A percentile compares a stretch with the other conserved stretches of the same genome.
phyloP scores from a whole-genome alignment of 2,113 vertebrate species.

The Mustelus asterias region DNA sequence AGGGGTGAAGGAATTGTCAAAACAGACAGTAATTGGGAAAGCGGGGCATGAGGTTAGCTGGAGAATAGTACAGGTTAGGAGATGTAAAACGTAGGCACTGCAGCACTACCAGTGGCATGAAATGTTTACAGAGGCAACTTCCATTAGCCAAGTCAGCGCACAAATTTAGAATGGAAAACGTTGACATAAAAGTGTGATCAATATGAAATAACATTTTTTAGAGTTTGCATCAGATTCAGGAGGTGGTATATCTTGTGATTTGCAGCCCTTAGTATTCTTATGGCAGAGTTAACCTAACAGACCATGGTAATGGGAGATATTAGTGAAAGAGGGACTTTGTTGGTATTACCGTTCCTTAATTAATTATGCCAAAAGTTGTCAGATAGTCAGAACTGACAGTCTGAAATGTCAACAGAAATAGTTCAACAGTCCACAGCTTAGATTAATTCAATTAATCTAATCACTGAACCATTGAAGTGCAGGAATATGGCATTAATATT shows the following conservation, averaged over 20 bases:
- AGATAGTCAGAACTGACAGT: not conserved
- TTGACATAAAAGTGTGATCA: not conserved
- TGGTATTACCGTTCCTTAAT: not conserved
- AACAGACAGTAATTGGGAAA: too few species aligned
- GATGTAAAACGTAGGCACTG: not conserved
- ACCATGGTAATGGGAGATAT: not conserved
- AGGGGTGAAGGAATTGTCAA: too few species aligned
- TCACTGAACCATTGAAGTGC: not conserved
- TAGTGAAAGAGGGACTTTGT: not conserved
- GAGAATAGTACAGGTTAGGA: not conserved
- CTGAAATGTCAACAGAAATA: not conserved
- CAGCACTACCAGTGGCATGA: not conserved
- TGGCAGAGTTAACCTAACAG: not conserved
- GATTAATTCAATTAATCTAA: not conserved
- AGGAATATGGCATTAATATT: too few species aligned
- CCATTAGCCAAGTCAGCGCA: not conserved
- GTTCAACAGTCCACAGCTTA: not conserved
- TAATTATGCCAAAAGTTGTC: not conserved
- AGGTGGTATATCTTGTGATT: not conserved
- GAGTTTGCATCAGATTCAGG: not conserved
- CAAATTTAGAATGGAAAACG: not conserved
- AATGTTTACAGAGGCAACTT: not conserved
- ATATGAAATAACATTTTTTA: not conserved
- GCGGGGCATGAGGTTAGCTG: not conserved
- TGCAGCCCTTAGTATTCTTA: not conserved